Conservation (phyloP, 1,140 invertebrate species). For the Apis laboriosa region DNA sequence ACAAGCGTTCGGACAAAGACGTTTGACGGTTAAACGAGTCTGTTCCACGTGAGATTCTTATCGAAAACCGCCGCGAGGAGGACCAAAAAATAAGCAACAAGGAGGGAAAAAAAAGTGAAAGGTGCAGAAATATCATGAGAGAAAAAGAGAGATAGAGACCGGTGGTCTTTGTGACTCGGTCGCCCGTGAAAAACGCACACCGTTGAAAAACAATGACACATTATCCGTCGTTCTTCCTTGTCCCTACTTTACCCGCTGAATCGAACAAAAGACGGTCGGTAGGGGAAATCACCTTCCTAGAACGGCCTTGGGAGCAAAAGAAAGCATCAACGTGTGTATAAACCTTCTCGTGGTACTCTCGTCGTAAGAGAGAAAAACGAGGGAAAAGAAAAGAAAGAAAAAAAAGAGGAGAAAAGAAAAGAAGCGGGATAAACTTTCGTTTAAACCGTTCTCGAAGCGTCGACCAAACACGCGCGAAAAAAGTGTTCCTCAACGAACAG, state of each 20-base stretch:
- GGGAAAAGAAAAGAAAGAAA: neutral
- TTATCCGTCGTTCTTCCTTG: slow-evolving; percentile 35
- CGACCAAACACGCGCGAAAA: neutral
- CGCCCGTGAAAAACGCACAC: slow-evolving; percentile 55
- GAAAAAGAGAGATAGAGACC: slow-evolving; percentile 15
- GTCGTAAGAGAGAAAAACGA: neutral
- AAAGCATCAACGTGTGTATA: slow-evolving; percentile 26
- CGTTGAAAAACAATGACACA: slow-evolving; percentile 67
- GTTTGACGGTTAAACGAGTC: slow-evolving; percentile 16
- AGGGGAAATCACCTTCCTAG: slow-evolving; percentile 53
- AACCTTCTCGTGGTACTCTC: slow-evolving; percentile 3
- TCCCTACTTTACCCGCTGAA: slow-evolving; percentile 17
- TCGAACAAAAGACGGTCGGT: slow-evolving; percentile 37
- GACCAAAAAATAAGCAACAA: slow-evolving; percentile 41
- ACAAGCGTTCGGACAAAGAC: slow-evolving; percentile 2
- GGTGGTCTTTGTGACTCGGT: slow-evolving; percentile 50
- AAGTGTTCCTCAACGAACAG: slow-evolving; percentile 16
- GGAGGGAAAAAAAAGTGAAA: slow-evolving; percentile 1
- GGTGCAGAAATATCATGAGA: neutral
- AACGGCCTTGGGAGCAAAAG: slow-evolving; percentile 48
- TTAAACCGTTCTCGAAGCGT: slow-evolving; percentile 9
- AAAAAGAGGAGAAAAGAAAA: neutral
- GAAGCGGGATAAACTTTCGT: slow-evolving; percentile 49
- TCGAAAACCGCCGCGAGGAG: slow-evolving; percentile 8
- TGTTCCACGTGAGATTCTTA: slow-evolving; percentile 41